Percentiles rank a stretch among this genome's conserved stretches.
These are phyloP conservation scores for Leptopilina boulardi DNA, from an alignment of 1,140 invertebrate genomes.

Conservation along the genomic window DNA sequence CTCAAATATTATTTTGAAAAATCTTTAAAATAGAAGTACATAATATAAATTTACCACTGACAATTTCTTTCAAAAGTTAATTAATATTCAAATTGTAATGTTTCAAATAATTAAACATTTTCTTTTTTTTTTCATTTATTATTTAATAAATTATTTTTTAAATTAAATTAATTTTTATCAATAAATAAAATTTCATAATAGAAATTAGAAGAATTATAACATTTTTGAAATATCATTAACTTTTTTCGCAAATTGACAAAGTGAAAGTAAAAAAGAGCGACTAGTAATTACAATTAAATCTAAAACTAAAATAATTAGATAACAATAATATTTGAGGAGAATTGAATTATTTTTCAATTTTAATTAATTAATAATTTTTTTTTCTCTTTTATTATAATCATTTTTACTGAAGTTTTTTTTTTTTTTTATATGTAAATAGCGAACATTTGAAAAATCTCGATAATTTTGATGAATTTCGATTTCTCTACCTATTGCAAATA, in stretches of 20 bases:
- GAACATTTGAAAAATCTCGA: conserved; percentile 19
- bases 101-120: no score
- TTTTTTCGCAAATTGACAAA: no score
- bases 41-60: no score
- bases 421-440: conserved; percentile 6
- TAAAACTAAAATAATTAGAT: not conserved
- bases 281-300: not conserved
- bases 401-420: not conserved
- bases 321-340: not conserved
- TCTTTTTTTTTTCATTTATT: no score
- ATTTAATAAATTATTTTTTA: no score
- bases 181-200: not conserved
- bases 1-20: not conserved
- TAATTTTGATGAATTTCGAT: not conserved
- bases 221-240: no score
- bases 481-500: conserved; percentile 11
- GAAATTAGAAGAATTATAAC: not conserved
- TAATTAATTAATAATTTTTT: not conserved
- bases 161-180: no score
- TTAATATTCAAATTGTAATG: no score
- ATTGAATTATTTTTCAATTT: not conserved
- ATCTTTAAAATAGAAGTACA: no score
- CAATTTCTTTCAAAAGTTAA: no score
- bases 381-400: not conserved
- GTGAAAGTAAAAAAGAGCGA: no score